Evolutionary conservation across 2,888 invertebrate species (phyloP).

Genomic region (Ellobium chinense): DNA sequence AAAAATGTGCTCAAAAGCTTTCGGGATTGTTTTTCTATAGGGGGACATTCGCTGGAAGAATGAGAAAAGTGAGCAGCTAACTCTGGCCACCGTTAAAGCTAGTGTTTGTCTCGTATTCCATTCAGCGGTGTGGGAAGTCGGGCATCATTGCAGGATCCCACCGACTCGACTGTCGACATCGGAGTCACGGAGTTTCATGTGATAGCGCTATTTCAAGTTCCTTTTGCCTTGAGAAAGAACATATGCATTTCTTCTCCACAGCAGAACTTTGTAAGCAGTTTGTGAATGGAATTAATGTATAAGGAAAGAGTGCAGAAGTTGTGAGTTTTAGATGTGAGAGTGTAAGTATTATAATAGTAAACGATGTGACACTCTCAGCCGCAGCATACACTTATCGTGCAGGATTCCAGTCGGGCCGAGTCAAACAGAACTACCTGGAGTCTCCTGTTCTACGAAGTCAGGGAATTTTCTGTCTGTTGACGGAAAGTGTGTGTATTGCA

Average conservation of each 20-base stretch:
- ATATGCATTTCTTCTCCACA: background rate
- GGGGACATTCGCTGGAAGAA: constrained; percentile 25
- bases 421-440: no score
- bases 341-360: no score
- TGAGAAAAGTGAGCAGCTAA: constrained; percentile 37
- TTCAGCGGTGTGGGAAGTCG: background rate
- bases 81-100: background rate
- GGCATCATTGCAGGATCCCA: constrained; percentile 20
- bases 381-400: no score
- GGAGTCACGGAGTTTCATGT: background rate
- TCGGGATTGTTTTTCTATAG: constrained; percentile 35
- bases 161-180: background rate
- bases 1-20: constrained; percentile 20
- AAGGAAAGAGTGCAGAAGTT: no score
- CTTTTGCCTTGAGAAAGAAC: background rate
- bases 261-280: no score
- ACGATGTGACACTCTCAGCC: no score
- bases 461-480: no score
- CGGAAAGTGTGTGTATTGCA: no score
- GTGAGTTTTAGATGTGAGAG: no score
- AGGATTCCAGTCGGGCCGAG: no score
- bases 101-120: constrained; percentile 29
- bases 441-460: no score
- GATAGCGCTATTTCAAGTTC: background rate
- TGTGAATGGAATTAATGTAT: no score